Conservation (phyloP, 2,113 vertebrate species). For the Clarias gariepinus region DNA sequence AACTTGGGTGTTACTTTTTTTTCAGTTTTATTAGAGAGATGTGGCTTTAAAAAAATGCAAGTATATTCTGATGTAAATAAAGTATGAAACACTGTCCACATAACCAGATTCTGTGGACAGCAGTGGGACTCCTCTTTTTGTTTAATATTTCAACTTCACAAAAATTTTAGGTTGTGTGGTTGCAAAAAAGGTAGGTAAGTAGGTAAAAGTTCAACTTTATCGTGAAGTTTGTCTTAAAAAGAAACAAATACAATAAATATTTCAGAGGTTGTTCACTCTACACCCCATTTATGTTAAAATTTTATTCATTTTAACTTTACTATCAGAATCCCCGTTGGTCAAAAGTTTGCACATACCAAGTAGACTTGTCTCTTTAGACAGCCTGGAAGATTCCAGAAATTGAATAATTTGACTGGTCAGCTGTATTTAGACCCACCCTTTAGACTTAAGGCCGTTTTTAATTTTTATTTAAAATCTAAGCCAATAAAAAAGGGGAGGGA, state of each 20-base stretch:
- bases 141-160: conserved; percentile 9
- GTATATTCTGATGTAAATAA: conserved; percentile 6
- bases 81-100: not conserved
- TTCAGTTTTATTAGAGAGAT: not conserved
- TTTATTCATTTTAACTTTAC: too few species aligned
- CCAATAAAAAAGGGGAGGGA: not conserved
- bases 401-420: not conserved
- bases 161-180: not conserved
- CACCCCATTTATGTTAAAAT: too few species aligned
- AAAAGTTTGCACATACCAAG: not conserved
- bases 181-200: not conserved
- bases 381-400: not conserved
- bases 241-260: not conserved
- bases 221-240: not conserved
- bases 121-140: not conserved
- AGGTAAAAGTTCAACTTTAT: not conserved
- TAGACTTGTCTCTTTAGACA: not conserved
- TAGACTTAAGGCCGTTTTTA: not conserved
- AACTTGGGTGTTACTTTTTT: not conserved
- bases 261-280: not conserved
- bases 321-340: not conserved
- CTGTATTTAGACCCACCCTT: not conserved
- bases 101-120: not conserved
- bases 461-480: not conserved
- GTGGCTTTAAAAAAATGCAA: not conserved